These are phyloP conservation scores for Dinocampus coccinellae DNA, from an alignment of 2,888 invertebrate species.

Conservation along the genomic window DNA sequence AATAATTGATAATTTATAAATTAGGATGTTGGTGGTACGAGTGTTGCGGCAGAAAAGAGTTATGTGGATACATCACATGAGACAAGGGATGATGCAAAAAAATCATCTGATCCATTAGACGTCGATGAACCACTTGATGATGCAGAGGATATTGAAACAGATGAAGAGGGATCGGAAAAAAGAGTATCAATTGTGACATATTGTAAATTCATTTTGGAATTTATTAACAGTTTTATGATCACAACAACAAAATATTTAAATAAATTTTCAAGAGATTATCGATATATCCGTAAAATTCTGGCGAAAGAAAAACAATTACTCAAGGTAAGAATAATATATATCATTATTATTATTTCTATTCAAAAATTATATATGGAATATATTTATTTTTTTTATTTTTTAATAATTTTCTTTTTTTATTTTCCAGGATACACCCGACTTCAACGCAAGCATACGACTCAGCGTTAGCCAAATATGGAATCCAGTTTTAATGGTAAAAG, in stretches of 20 bases:
- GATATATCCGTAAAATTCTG: constrained; percentile 92
- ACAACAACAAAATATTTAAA: constrained; percentile 87
- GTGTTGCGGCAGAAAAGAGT: constrained; percentile 55
- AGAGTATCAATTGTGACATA: constrained; percentile 72
- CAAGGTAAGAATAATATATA: no score
- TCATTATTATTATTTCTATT: no score
- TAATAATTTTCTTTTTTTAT: constrained; percentile 18
- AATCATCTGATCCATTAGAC: constrained; percentile 50
- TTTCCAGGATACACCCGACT: constrained; percentile 78
- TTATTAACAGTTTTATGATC: constrained; percentile 84
- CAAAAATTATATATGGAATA: no score
- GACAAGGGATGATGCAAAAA: constrained; percentile 47
- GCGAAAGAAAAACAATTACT: constrained; percentile 89
- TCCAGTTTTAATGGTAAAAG: constrained; percentile 66
- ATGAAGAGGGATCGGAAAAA: constrained; percentile 61
- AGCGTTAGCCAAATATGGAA: constrained; percentile 79
- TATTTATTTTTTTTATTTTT: not conserved
- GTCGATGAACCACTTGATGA: constrained; percentile 36
- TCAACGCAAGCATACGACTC: constrained; percentile 77
- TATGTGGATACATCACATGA: constrained; percentile 55
- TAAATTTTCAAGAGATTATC: constrained; percentile 91
- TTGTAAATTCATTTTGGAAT: constrained; percentile 76
- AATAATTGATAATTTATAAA: constrained; percentile 1
- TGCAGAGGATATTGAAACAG: constrained; percentile 14
- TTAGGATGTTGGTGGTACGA: constrained; percentile 55